Conservation (phyloP, 2,113 vertebrate species). For the Calyptomena viridis region DNA sequence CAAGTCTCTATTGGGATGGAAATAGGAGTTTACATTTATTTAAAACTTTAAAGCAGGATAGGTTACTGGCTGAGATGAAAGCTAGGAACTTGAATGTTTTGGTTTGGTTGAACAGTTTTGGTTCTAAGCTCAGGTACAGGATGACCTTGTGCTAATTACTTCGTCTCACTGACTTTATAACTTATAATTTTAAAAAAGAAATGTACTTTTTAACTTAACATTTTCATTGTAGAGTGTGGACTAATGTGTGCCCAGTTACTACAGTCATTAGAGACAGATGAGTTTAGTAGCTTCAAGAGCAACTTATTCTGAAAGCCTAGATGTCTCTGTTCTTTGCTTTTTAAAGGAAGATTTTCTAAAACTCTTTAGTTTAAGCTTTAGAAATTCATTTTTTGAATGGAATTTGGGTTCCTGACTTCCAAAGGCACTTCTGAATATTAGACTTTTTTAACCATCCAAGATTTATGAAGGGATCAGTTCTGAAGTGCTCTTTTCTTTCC, state of each 20-base stretch:
- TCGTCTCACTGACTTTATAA: not conserved
- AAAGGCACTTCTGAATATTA: not conserved
- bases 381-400: not conserved
- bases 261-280: not conserved
- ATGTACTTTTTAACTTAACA: not conserved
- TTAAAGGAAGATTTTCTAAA: not conserved
- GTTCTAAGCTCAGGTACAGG: not conserved
- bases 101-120: too few species aligned
- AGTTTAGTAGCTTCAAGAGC: not conserved
- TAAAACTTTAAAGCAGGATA: not conserved
- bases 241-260: not conserved
- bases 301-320: not conserved
- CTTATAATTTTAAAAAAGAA: not conserved
- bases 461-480: not conserved
- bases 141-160: not conserved
- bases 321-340: not conserved
- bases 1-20: not conserved
- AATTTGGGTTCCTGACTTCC: not conserved
- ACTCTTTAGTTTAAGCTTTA: not conserved
- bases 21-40: not conserved
- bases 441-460: not conserved
- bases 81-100: not conserved
- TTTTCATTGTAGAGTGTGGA: not conserved
- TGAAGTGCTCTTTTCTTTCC: not conserved
- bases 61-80: not conserved